A percentile compares a stretch with the other conserved stretches of the same genome.
phyloP scores from a whole-genome alignment of 2,797 vertebrate genomes.

The Squalus acanthias region DNA sequence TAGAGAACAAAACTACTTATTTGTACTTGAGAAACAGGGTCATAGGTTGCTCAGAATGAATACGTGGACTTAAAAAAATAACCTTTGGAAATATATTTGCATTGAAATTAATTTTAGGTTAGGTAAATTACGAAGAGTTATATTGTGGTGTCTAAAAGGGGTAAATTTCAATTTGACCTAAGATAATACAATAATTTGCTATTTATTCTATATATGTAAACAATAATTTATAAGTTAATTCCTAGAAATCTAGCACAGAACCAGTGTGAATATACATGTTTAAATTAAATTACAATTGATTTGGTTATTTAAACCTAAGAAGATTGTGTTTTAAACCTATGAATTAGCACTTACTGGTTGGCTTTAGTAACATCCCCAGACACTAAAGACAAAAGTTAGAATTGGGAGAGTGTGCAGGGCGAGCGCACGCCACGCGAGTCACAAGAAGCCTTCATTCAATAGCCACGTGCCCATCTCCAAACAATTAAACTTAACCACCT shows the following conservation, averaged over 20 bases:
- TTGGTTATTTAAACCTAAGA: slow-evolving; percentile 10
- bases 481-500: slow-evolving; percentile 99
- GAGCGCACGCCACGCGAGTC: slow-evolving; percentile 93
- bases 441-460: slow-evolving; percentile 89
- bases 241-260: not conserved
- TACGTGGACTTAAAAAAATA: not conserved
- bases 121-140: not conserved
- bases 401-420: slow-evolving; percentile 76
- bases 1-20: not conserved
- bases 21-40: not conserved
- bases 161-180: not conserved
- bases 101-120: not conserved
- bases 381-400: slow-evolving; percentile 54
- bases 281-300: not conserved
- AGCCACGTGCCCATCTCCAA: slow-evolving; percentile 99
- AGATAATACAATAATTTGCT: not conserved
- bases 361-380: slow-evolving; percentile 29
- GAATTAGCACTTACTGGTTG: not conserved
- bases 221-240: not conserved
- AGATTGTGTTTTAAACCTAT: slow-evolving; percentile 51
- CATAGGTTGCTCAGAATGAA: not conserved
- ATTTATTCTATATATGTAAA: not conserved
- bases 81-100: not conserved
- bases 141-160: not conserved
- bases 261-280: slow-evolving; percentile 4